Evolutionary conservation across 2,888 invertebrate species (phyloP).

Genomic region (Busseola fusca): DNA sequence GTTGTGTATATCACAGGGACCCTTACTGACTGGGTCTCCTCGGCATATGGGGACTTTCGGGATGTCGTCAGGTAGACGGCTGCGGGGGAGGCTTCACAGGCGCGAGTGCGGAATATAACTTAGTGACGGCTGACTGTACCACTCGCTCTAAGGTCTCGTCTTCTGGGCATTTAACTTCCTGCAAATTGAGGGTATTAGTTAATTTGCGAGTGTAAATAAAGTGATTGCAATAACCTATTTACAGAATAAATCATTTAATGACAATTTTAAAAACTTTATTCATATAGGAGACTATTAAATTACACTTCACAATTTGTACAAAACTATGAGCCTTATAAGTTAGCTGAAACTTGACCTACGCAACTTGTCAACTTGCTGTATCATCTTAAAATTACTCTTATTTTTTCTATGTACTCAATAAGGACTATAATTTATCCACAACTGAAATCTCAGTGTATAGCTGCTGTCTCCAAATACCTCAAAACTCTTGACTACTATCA

Average conservation of each 20-base stretch:
- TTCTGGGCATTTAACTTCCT: slow-evolving; percentile 94
- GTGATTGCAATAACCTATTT: neutral
- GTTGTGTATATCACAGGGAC: neutral
- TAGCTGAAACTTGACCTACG: neutral
- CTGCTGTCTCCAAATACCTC: too few species aligned
- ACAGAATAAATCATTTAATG: neutral
- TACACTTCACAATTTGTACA: neutral
- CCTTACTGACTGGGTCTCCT: too few species aligned
- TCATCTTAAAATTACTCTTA: neutral
- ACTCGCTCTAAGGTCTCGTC: slow-evolving; percentile 95
- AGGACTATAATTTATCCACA: neutral
- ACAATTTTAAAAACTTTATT: neutral
- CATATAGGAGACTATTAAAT: neutral
- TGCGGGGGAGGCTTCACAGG: slow-evolving; percentile 74
- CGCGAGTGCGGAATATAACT: slow-evolving; percentile 95
- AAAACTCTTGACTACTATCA: too few species aligned
- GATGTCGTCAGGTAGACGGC: neutral
- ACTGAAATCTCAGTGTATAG: too few species aligned
- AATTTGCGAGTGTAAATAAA: neutral
- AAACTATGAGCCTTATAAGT: neutral
- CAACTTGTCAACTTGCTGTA: neutral
- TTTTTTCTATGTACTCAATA: neutral
- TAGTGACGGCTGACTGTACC: slow-evolving; percentile 95
- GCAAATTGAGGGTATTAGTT: slow-evolving; percentile 33
- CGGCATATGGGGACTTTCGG: neutral